A percentile compares a stretch with the other conserved stretches of the same genome.
These are phyloP conservation scores for Lophotriccus pileatus DNA, from an alignment of 2,797 vertebrate species.

Conservation along the genomic window DNA sequence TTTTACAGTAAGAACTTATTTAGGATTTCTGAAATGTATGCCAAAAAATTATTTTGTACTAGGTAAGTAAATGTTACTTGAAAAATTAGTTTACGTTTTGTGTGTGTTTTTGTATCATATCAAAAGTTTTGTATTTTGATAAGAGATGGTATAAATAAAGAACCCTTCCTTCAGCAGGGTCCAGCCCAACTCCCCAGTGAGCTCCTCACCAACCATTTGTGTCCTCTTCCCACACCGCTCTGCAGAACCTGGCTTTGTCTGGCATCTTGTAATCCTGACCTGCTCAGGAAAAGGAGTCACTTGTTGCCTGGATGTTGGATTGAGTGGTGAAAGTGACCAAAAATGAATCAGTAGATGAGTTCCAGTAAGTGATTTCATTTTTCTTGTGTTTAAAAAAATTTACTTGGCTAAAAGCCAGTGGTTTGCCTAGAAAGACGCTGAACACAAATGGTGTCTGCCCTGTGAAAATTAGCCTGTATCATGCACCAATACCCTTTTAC, in stretches of 20 bases:
- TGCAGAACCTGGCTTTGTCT: not conserved
- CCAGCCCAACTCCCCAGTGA: not conserved
- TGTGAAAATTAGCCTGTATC: not conserved
- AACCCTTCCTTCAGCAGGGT: not conserved
- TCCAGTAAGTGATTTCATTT: slow-evolving; percentile 55
- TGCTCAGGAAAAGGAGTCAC: slow-evolving; percentile 45
- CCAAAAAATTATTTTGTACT: not conserved
- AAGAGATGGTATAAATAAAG: not conserved
- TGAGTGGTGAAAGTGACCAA: not conserved
- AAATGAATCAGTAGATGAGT: slow-evolving; percentile 9
- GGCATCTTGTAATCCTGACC: not conserved
- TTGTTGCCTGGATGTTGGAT: not conserved
- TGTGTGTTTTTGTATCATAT: not conserved
- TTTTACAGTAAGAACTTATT: not conserved
- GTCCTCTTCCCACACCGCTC: not conserved
- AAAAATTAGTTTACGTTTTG: not conserved
- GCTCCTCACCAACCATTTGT: not conserved
- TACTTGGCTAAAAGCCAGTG: not conserved
- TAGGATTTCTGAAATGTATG: not conserved
- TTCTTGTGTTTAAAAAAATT: not conserved
- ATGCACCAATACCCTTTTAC: not conserved
- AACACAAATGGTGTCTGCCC: not conserved
- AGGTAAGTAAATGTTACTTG: not conserved
- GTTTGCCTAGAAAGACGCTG: not conserved
- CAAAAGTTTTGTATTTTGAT: not conserved